These are phyloP conservation scores for Synergus japonicus DNA, from an alignment of 2,888 invertebrate genomes.

Conservation along the genomic window DNA sequence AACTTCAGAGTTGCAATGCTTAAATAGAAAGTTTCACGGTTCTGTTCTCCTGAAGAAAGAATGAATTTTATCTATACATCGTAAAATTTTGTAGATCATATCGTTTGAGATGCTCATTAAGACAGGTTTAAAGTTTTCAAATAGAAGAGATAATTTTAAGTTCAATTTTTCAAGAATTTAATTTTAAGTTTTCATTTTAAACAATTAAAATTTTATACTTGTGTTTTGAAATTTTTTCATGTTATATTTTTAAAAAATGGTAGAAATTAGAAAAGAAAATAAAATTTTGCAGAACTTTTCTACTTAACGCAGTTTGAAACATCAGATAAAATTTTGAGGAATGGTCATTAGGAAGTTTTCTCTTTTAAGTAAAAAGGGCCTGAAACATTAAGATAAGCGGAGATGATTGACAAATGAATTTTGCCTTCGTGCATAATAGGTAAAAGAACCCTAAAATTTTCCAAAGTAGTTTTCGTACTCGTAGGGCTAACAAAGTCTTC, in stretches of 20 bases:
- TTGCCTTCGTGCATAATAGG: neutral
- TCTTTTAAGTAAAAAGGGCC: conserved; percentile 1
- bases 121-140: neutral
- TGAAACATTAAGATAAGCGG: neutral
- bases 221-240: neutral
- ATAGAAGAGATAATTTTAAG: neutral
- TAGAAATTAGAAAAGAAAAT: neutral
- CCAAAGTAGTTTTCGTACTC: neutral
- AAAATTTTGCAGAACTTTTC: neutral
- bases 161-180: neutral
- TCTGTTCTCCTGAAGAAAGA: neutral
- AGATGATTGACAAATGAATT: neutral
- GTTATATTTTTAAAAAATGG: neutral
- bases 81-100: neutral
- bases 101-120: neutral
- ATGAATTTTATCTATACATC: neutral
- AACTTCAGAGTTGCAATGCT: neutral
- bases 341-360: neutral
- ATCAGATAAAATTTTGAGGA: neutral
- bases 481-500: neutral
- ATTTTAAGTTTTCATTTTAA: neutral
- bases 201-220: neutral
- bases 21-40: neutral
- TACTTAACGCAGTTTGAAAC: neutral
- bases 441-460: neutral